Percentiles rank a stretch among this genome's conserved stretches.
Conservation (phyloP, 2,797 vertebrate genomes). For the Monodelphis domestica region DNA sequence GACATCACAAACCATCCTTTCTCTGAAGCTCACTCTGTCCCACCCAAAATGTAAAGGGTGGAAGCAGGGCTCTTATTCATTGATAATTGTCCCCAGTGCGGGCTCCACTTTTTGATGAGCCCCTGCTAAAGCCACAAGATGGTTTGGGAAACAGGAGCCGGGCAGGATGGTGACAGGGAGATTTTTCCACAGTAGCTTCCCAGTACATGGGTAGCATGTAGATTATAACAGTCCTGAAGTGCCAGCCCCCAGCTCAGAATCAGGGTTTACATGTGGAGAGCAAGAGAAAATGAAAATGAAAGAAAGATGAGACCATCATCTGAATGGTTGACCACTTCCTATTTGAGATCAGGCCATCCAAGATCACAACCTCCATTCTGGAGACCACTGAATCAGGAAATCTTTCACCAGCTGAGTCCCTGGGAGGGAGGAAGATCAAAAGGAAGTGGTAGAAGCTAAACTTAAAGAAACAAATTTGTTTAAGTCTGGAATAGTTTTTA, state of each 20-base stretch:
- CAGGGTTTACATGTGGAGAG: background rate
- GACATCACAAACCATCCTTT: background rate
- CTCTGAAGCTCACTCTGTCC: background rate
- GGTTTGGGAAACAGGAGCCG: background rate
- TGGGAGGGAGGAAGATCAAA: background rate
- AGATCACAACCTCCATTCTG: background rate
- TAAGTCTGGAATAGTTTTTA: background rate
- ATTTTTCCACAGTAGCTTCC: background rate
- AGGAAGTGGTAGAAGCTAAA: background rate
- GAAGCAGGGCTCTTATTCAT: background rate
- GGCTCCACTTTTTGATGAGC: background rate
- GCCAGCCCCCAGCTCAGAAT: background rate
- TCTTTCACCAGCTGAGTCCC: background rate
- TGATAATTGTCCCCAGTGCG: background rate
- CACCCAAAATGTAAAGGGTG: background rate
- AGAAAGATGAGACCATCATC: background rate
- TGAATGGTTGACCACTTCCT: background rate
- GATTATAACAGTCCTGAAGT: background rate
- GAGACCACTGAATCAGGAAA: background rate
- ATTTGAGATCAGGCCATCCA: background rate
- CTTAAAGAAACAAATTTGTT: background rate
- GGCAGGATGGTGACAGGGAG: background rate
- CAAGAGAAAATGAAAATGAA: background rate
- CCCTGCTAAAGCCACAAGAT: background rate
- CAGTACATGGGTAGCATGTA: background rate